A percentile compares a stretch with the other conserved stretches of the same genome.
Evolutionary conservation across 2,888 invertebrate genomes (phyloP).

Genomic region (Hybos culiciformis): DNA sequence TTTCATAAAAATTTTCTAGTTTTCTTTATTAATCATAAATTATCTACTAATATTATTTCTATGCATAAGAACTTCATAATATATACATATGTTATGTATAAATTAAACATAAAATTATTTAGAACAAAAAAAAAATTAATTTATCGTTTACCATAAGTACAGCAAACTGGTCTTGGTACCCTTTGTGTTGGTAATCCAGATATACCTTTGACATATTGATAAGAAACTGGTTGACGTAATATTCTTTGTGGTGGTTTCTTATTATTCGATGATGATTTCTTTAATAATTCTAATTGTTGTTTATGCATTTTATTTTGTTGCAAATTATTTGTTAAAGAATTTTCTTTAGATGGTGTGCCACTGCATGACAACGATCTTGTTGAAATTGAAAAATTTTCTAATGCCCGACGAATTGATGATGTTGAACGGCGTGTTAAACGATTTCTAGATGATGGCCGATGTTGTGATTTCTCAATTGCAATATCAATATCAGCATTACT

Average conservation of each 20-base stretch:
- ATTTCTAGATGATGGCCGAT: slow-evolving; percentile 30
- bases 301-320: neutral
- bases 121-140: neutral
- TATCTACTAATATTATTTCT: no score
- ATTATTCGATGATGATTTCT: slow-evolving; percentile 8
- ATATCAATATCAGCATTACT: slow-evolving; percentile 43
- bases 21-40: no score
- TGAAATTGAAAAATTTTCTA: slow-evolving; percentile 52
- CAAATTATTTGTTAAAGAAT: slow-evolving; percentile 6
- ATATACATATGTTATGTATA: no score
- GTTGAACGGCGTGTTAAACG: slow-evolving; percentile 41
- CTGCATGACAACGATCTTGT: slow-evolving; percentile 51
- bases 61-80: no score
- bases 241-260: slow-evolving; percentile 49
- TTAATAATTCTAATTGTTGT: slow-evolving; percentile 2
- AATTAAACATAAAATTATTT: no score
- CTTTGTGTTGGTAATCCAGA: slow-evolving; percentile 72
- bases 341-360: slow-evolving; percentile 33
- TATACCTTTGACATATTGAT: slow-evolving; percentile 66
- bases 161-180: slow-evolving; percentile 47
- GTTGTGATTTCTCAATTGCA: slow-evolving; percentile 38
- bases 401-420: slow-evolving; percentile 56
- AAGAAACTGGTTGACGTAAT: slow-evolving; percentile 60
- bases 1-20: no score
- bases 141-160: slow-evolving; percentile 22